Evolutionary conservation across 92 coral and sea anemone genomes (phyloP), one percentile per base, ranked within the genome.

Genomic region (Chrysogorgia sp.): DNA sequence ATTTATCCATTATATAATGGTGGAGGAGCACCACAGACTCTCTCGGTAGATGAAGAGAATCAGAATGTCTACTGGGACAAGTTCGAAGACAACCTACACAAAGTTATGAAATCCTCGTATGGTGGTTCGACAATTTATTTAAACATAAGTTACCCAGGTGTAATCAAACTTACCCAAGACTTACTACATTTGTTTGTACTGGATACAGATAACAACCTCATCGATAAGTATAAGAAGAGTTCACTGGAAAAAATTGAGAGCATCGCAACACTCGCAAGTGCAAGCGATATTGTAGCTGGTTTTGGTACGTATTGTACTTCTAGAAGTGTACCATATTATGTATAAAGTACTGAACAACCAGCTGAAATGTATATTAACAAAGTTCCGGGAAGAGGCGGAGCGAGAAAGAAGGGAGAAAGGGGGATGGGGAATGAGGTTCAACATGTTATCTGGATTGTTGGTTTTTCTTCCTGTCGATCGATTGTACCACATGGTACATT

Each of bases 261-360:
- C 34, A 13, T 57, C 2, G 53, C 53, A 47, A 47, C 53, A 15
- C 15, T 15, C 2, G n/a, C 53, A 12, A 58, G 59, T n/a, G 32
- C 75, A 45, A 45, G 10, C 0, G 75, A 56, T 24, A 68, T 68
- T 48, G 59, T 43, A 15, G 35, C 53, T 68, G 75, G 53, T 43
- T 43, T 68, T 68, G 75, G 75, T 68, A 15, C 40, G 72, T 58
- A 23, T 23, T 3, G 23, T 37, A 12, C 6, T 37, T 37, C n/a
- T n/a, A n/a, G n/a, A n/a, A 37, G 12, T 37, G 5, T 12, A 37
- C 12, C 12, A 37, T 37, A 12, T 37, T 37, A 5, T 5, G 43
- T 37, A 12, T 37, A 12, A 12, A 4, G 12, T 37, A 12, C 43
- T 37, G 43, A 37, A 4, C 6, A 37, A 37, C 12, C 43, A 37